Conservation (phyloP, 2,113 vertebrate genomes). For the Megalops atlanticus region DNA sequence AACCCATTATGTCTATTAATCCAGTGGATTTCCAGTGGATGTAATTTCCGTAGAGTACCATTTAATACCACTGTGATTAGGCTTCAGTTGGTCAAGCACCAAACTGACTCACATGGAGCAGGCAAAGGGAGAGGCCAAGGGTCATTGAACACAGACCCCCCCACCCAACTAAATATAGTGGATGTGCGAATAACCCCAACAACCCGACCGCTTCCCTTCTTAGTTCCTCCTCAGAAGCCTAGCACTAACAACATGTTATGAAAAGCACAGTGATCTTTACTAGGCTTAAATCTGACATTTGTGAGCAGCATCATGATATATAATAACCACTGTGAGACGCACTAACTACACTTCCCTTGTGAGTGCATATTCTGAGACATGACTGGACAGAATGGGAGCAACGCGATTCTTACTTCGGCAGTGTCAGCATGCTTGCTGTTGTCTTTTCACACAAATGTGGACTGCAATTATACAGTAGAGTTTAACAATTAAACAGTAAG, state of each 20-base stretch:
- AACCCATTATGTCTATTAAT: conserved; percentile 34
- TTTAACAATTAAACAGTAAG: not conserved
- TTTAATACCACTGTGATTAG: not conserved
- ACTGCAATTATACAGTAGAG: not conserved
- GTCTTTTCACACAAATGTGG: not conserved
- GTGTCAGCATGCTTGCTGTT: not conserved
- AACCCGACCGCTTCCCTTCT: not conserved
- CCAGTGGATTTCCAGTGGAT: not conserved
- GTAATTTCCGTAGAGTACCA: conserved; percentile 21
- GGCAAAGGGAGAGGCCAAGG: not conserved
- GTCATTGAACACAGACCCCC: not conserved
- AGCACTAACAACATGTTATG: not conserved
- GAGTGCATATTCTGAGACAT: not conserved
- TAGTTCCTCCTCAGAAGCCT: not conserved
- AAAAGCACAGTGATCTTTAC: not conserved
- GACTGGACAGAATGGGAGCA: not conserved
- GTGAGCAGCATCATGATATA: not conserved
- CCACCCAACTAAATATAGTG: not conserved
- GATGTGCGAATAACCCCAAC: not conserved
- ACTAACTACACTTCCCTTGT: not conserved
- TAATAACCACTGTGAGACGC: not conserved
- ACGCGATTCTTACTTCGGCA: not conserved
- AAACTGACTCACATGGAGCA: not conserved
- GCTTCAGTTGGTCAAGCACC: not conserved
- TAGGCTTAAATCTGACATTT: not conserved